Conservation (phyloP, 1,140 invertebrate species). For the Cyrtorhinus lividipennis region DNA sequence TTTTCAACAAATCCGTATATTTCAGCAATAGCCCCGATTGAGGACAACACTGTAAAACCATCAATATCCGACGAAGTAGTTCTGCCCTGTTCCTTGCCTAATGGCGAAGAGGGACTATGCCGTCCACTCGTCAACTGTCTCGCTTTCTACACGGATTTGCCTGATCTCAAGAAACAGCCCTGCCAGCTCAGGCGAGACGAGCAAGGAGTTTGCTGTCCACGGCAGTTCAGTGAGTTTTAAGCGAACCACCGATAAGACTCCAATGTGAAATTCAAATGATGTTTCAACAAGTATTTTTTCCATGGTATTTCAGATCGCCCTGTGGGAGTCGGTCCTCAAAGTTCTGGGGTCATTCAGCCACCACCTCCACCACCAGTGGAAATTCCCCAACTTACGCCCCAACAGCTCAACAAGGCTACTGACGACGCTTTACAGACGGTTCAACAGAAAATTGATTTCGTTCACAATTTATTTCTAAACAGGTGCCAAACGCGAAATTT, state of each 20-base stretch:
- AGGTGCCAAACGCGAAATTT: no score
- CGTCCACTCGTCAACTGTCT: constrained; percentile 32
- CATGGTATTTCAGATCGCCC: not conserved
- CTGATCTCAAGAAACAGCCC: constrained; percentile 31
- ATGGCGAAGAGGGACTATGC: constrained; percentile 29
- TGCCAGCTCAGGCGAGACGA: constrained; percentile 29
- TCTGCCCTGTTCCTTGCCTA: constrained; percentile 22
- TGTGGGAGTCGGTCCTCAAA: not conserved
- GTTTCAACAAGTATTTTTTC: constrained; percentile 14
- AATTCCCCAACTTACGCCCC: constrained; percentile 27
- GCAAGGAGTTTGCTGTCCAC: constrained; percentile 33
- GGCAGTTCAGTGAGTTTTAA: constrained; percentile 21
- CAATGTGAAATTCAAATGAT: not conserved
- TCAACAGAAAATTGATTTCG: constrained; percentile 26
- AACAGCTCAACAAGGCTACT: constrained; percentile 28
- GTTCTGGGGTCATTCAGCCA: constrained; percentile 27
- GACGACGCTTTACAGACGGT: constrained; percentile 25
- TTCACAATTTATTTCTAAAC: constrained; percentile 26
- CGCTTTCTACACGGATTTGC: constrained; percentile 34
- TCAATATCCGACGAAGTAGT: not conserved
- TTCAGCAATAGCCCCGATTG: no score
- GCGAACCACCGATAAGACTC: no score
- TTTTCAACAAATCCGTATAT: no score
- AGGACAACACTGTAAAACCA: not conserved
- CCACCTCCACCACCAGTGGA: constrained; percentile 29